Percentiles rank a stretch among this genome's conserved stretches.
These are phyloP conservation scores for Micromys minutus DNA, from an alignment of 2,113 vertebrate genomes.

Conservation along the genomic window DNA sequence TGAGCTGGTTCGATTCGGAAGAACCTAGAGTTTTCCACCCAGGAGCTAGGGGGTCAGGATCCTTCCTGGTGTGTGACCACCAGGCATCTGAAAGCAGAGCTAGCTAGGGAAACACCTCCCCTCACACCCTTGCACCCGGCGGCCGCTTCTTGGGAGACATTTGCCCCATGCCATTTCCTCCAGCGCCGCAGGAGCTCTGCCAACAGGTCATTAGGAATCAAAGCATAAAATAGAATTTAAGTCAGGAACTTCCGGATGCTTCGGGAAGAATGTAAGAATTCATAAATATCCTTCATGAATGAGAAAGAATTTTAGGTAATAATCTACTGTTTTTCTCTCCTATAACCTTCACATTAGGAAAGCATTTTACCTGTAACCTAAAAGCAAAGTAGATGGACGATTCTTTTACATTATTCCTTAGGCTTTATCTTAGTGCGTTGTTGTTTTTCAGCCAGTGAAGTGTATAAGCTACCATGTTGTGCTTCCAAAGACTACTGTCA, in stretches of 20 bases:
- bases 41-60: background rate
- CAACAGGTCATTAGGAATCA: conserved; percentile 4
- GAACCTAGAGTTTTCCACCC: background rate
- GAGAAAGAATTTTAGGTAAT: conserved; percentile 21
- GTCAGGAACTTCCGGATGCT: conserved; percentile 20
- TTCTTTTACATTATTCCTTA: conserved; percentile 43
- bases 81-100: background rate
- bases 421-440: conserved; percentile 14
- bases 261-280: conserved; percentile 20
- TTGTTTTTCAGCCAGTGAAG: background rate
- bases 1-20: background rate
- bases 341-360: background rate
- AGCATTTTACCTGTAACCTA: conserved; percentile 44
- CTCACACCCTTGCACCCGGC: background rate
- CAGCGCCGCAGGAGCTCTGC: background rate
- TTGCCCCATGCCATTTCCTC: background rate
- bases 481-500: background rate
- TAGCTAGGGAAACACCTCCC: conserved; percentile 31
- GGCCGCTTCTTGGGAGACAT: background rate
- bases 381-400: conserved; percentile 30
- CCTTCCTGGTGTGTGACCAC: background rate
- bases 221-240: conserved; percentile 59
- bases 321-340: background rate
- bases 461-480: background rate
- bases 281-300: conserved; percentile 14